Evolutionary conservation across 2,888 invertebrate species (phyloP), one percentile per base, ranked within the genome.

Genomic region (Megastigmus dorsalis): DNA sequence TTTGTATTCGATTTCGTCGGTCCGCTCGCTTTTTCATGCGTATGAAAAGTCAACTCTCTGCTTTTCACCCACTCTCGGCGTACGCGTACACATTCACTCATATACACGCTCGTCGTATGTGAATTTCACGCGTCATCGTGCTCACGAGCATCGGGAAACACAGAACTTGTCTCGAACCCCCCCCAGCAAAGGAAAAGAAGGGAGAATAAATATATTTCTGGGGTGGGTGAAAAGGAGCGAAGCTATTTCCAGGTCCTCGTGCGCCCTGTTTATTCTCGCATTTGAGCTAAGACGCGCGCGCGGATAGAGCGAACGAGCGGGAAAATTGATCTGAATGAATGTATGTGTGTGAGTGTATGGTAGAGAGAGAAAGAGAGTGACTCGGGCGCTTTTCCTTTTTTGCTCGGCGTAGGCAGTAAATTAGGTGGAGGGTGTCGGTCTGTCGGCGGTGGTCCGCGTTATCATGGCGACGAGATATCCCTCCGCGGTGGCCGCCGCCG

Each of bases 301-400:
- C 7, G 13, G 30, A 1, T 13, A 33, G 23, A 36, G 20, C 50
- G 33, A 50, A 20, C 15, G 48, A 52, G 3, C 26, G 41, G 13
- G 50, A 69, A 69, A 69, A 50, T 50, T 59, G 50, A 60, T 52
- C 41, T 33, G 20, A 13, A 3, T 10, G 7, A 13, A 55, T 43
- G 43, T 20, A 33, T 18, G 13, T 13, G 10, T 28, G 18, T 28
- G n/a, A 36, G 7, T 3, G 30, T 13, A 36, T 55, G 26, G 6
- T 23, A 50, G 52, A n/a, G 52, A 26, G 28, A 38, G 20, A 5
- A 30, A 15, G 43, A 13, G 33, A 43, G 20, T 54, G 30, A 66
- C 43, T 23, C 18, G 43, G n/a, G 54, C 38, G 9, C 13, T 45
- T 18, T 52, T 52, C n/a, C n/a, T n/a, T 41, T 38, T 48, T 50